Conservation (phyloP, 2,888 invertebrate species). For the Pyrochroa serraticornis region DNA sequence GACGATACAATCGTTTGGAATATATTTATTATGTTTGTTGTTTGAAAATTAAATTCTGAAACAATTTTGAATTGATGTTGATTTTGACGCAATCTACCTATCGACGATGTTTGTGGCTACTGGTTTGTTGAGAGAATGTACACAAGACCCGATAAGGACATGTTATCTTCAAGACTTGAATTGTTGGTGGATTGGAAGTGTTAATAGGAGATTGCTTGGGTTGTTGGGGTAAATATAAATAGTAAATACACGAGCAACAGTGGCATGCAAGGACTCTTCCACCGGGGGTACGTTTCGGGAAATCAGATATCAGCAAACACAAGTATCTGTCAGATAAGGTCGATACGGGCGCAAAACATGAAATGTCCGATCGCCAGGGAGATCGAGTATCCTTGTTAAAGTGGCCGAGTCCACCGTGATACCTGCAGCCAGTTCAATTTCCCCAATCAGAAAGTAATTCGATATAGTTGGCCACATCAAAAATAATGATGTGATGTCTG, state of each 20-base stretch:
- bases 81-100: too few relatives aligned
- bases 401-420: constrained; percentile 42
- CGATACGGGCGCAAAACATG: constrained; percentile 29
- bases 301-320: constrained; percentile 38
- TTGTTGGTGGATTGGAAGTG: too few relatives aligned
- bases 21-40: too few relatives aligned
- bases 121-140: too few relatives aligned
- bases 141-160: too few relatives aligned
- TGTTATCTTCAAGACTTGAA: too few relatives aligned
- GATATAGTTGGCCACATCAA: constrained; percentile 52
- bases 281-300: constrained; percentile 30
- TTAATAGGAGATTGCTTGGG: too few relatives aligned
- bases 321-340: too few relatives aligned
- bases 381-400: constrained; percentile 54
- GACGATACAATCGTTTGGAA: too few relatives aligned
- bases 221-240: constrained; percentile 5
- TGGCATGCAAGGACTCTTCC: constrained; percentile 13
- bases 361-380: constrained; percentile 48
- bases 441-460: constrained; percentile 56
- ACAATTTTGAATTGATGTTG: too few relatives aligned
- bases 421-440: constrained; percentile 49
- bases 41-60: too few relatives aligned
- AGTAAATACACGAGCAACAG: background rate
- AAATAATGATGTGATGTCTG: constrained; percentile 54
- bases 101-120: too few relatives aligned